A percentile compares a stretch with the other conserved stretches of the same genome.
These are phyloP conservation scores for Prietella phreatophila DNA, from an alignment of 2,113 vertebrate species.

Conservation along the genomic window DNA sequence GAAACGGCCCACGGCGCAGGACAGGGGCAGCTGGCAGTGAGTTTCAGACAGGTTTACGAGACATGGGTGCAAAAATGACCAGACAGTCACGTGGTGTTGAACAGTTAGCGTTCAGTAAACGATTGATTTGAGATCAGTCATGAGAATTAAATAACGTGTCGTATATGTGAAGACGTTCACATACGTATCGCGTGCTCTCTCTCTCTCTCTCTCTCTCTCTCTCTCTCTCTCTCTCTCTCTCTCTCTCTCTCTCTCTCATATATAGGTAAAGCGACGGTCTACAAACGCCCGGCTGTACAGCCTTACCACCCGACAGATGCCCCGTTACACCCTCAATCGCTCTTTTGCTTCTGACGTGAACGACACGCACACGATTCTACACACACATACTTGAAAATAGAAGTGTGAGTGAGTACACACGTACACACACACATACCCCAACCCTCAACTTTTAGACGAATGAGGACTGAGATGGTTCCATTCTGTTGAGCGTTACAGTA, in stretches of 20 bases:
- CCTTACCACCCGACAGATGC: constrained; percentile 60
- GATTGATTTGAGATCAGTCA: neutral
- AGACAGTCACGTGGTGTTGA: neutral
- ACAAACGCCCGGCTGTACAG: constrained; percentile 35
- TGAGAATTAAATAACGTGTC: neutral
- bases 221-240: neutral
- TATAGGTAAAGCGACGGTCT: constrained; percentile 86
- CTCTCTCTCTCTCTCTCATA: constrained; percentile 20
- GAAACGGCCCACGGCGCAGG: constrained; percentile 21
- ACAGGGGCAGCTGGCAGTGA: constrained; percentile 47
- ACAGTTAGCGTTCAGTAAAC: neutral
- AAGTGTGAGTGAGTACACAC: neutral
- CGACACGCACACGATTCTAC: constrained; percentile 2
- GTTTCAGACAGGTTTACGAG: constrained; percentile 30
- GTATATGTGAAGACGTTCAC: neutral
- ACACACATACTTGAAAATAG: constrained; percentile 22
- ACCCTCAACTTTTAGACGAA: constrained; percentile 17
- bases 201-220: constrained; percentile 6
- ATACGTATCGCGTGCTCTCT: neutral
- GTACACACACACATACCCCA: constrained; percentile 41
- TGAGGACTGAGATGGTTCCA: constrained; percentile 35
- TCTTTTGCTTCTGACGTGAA: constrained; percentile 67
- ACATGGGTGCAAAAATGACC: neutral
- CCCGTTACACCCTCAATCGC: constrained; percentile 79
- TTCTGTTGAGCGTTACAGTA: constrained; percentile 62